Evolutionary conservation across 2,888 invertebrate genomes (phyloP).

Genomic region (Agriopis marginaria): DNA sequence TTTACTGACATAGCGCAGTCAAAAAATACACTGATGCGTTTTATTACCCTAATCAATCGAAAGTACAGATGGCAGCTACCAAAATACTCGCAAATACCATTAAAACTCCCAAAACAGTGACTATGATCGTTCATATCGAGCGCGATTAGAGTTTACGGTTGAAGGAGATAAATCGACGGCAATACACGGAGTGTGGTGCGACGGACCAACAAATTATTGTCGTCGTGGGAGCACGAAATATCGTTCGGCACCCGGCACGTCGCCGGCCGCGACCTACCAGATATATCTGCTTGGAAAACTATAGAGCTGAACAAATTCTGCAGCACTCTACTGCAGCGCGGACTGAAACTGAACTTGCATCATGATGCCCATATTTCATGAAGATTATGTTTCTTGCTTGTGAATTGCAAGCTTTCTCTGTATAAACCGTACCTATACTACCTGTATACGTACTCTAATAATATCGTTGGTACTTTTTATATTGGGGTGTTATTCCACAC

Average conservation of each 20-base stretch:
- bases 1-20: constrained; percentile 4
- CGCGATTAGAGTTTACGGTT: constrained; percentile 68
- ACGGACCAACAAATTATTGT: constrained; percentile 83
- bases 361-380: constrained; percentile 48
- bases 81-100: constrained; percentile 43
- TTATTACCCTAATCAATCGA: constrained; percentile 24
- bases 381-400: constrained; percentile 43
- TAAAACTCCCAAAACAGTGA: constrained; percentile 55
- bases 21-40: constrained; percentile 12
- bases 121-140: constrained; percentile 63
- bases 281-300: constrained; percentile 60
- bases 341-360: constrained; percentile 37
- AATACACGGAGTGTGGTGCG: constrained; percentile 71
- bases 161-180: constrained; percentile 73
- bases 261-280: constrained; percentile 63
- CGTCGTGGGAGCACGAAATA: constrained; percentile 80
- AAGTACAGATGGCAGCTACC: constrained; percentile 16
- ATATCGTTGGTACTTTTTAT: background rate
- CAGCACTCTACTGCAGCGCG: constrained; percentile 35
- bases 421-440: background rate
- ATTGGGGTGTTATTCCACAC: no score
- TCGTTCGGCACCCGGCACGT: constrained; percentile 66
- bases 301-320: constrained; percentile 47
- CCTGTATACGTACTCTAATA: background rate
- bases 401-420: constrained; percentile 14